A percentile compares a stretch with the other conserved stretches of the same genome.
Conservation (phyloP, 2,797 vertebrate genomes). For the Pangasius larnaudii region DNA sequence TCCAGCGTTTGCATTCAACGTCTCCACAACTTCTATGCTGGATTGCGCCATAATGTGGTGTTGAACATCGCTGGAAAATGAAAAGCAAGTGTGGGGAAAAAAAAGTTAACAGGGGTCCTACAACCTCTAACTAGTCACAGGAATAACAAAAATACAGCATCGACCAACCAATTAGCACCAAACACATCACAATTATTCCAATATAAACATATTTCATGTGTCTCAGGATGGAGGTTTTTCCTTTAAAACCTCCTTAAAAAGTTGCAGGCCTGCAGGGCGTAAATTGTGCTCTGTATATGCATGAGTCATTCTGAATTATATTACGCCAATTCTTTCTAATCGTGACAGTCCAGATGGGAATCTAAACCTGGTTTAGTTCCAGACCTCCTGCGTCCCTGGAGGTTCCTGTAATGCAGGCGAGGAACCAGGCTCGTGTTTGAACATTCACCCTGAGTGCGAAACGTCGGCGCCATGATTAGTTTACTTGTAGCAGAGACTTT, state of each 20-base stretch:
- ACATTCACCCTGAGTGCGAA: conserved; percentile 56
- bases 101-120: background rate
- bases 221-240: background rate
- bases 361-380: conserved; percentile 46
- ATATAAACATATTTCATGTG: background rate
- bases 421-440: conserved; percentile 52
- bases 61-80: background rate
- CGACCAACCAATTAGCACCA: background rate
- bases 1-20: background rate
- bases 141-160: background rate
- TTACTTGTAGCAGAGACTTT: conserved; percentile 57
- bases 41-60: background rate
- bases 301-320: conserved; percentile 7
- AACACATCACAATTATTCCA: background rate
- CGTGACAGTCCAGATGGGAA: conserved; percentile 28
- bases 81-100: background rate
- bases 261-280: background rate
- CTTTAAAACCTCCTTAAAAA: no score
- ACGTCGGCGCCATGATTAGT: conserved; percentile 47
- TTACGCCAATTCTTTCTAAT: conserved; percentile 7
- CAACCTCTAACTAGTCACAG: background rate
- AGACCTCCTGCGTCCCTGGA: conserved; percentile 38
- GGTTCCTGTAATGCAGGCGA: conserved; percentile 44
- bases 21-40: background rate
- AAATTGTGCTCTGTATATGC: background rate